A percentile compares a stretch with the other conserved stretches of the same genome.
These are phyloP conservation scores for Tarsius wallacei DNA, from an alignment of 2,797 vertebrate species.

Conservation along the genomic window DNA sequence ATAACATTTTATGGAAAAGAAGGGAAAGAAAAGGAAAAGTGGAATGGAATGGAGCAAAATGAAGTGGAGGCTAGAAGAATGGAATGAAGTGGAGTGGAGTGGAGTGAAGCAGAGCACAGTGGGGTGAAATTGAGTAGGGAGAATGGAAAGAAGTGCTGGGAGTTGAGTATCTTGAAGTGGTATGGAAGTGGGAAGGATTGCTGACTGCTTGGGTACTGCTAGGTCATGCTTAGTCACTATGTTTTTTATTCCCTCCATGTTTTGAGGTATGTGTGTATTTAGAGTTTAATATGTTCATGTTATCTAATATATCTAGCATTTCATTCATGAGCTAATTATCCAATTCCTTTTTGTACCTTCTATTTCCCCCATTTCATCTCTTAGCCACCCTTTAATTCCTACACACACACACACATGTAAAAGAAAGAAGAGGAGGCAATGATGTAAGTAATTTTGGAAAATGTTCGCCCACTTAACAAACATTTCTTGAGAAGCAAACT, in stretches of 20 bases:
- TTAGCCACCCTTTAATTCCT: background rate
- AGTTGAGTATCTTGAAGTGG: background rate
- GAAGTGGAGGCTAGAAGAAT: no score
- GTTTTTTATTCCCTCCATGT: background rate
- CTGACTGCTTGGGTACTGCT: background rate
- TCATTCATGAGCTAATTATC: background rate
- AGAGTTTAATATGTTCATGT: background rate
- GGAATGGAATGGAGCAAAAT: background rate
- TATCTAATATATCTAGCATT: background rate
- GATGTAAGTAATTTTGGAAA: background rate
- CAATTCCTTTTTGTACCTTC: background rate
- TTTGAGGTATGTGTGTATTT: background rate
- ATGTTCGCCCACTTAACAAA: background rate
- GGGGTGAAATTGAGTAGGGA: background rate
- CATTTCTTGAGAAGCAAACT: background rate
- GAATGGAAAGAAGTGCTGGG: background rate
- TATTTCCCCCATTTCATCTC: background rate
- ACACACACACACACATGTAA: background rate
- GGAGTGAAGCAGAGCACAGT: background rate
- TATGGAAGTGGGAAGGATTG: background rate
- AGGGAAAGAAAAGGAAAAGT: background rate
- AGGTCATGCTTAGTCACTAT: background rate
- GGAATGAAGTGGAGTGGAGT: background rate
- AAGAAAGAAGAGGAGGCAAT: background rate
- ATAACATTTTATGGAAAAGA: background rate